These are phyloP conservation scores for Lagopus leucura DNA, from an alignment of 2,113 vertebrate species.

Conservation along the genomic window DNA sequence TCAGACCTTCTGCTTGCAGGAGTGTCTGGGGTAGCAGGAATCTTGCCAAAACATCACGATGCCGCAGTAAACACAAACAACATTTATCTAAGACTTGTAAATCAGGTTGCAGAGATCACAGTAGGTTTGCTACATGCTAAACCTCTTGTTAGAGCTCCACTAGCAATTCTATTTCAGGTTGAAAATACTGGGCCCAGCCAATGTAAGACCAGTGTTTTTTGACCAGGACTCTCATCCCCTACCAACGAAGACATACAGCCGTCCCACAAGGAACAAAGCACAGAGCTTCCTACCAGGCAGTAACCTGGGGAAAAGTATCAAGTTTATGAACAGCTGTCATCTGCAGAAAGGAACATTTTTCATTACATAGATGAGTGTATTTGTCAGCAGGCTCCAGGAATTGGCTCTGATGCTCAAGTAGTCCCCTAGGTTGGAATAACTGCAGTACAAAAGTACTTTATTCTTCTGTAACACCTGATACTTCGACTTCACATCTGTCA, in stretches of 20 bases:
- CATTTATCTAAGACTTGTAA: background rate
- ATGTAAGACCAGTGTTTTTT: background rate
- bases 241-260: background rate
- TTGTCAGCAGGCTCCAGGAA: background rate
- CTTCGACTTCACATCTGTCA: background rate
- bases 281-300: background rate
- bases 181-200: background rate
- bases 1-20: background rate
- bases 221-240: accelerated
- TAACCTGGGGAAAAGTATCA: background rate
- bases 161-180: background rate
- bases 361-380: background rate
- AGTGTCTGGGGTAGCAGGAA: background rate
- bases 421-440: background rate
- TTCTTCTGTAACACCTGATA: background rate
- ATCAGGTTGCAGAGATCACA: background rate
- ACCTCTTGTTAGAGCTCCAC: background rate
- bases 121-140: background rate
- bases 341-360: background rate
- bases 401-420: background rate
- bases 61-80: background rate
- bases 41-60: background rate
- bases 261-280: background rate
- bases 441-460: background rate
- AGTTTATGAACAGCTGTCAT: background rate